Conservation (phyloP, 2,797 vertebrate species). For the Artibeus jamaicensis region DNA sequence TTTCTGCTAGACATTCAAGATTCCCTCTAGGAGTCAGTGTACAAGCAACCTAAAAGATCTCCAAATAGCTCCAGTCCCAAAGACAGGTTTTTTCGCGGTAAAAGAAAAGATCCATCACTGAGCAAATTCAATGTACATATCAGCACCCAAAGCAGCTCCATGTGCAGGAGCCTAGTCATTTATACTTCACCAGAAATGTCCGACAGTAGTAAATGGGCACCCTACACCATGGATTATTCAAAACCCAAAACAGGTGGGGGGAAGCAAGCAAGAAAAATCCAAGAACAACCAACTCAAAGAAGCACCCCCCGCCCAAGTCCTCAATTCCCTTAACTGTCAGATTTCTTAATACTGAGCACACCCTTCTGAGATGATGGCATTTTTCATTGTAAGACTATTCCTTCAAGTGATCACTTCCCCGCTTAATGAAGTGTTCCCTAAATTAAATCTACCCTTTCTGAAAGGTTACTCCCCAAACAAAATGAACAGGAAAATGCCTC, state of each 20-base stretch:
- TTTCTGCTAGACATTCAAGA: conserved; percentile 38
- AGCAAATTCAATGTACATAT: background rate
- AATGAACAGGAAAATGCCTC: conserved; percentile 72
- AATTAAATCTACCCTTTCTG: conserved; percentile 76
- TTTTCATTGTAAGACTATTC: conserved; percentile 43
- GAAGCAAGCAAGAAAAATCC: background rate
- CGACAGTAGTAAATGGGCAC: background rate
- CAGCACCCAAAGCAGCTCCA: background rate
- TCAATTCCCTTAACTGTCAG: conserved; percentile 5
- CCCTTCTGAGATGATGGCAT: conserved; percentile 31
- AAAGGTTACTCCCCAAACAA: conserved; percentile 73
- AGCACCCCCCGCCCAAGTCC: background rate
- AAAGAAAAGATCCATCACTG: background rate
- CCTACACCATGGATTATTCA: background rate
- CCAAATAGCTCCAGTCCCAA: background rate
- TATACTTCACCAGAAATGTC: background rate
- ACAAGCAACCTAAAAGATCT: conserved; percentile 54
- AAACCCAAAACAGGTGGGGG: background rate
- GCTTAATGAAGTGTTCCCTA: conserved; percentile 77
- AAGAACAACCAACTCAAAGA: background rate
- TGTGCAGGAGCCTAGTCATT: background rate
- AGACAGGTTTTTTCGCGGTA: background rate
- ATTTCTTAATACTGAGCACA: conserved; percentile 3
- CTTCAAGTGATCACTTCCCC: conserved; percentile 51
- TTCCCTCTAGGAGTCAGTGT: conserved; percentile 21